phyloP scores from a whole-genome alignment of 2,113 vertebrate genomes.

The Pelobates fuscus region DNA sequence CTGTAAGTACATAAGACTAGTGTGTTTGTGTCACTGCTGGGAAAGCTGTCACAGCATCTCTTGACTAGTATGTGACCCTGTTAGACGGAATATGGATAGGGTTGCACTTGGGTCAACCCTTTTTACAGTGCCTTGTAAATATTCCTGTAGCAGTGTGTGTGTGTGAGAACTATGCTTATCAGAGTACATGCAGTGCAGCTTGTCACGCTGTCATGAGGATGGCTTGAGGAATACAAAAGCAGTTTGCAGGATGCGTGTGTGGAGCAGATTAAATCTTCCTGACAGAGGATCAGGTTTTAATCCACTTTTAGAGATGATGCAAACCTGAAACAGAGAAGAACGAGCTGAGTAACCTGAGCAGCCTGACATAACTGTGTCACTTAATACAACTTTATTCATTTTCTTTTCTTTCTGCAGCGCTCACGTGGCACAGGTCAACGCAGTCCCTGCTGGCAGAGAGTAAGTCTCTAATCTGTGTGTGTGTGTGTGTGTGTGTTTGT shows the following conservation, averaged over 20 bases:
- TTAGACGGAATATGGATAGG: no score
- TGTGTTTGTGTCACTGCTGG: neutral
- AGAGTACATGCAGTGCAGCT: neutral
- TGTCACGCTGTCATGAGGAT: conserved; percentile 27
- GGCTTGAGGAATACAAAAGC: conserved; percentile 19
- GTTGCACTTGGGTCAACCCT: no score
- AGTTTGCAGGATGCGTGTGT: neutral
- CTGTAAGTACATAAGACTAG: no score
- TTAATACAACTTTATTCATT: conserved; percentile 45
- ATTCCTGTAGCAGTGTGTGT: neutral
- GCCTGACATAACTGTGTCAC: conserved; percentile 3
- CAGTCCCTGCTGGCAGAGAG: conserved; percentile 78
- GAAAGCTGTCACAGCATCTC: no score
- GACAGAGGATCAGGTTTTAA: conserved; percentile 36
- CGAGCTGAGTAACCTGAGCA: neutral
- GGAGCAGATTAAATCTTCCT: conserved; percentile 29
- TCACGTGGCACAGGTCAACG: conserved; percentile 76
- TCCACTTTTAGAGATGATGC: conserved; percentile 32
- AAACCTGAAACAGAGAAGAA: neutral
- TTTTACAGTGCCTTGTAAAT: neutral
- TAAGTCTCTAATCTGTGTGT: conserved; percentile 67
- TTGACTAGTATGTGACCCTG: no score
- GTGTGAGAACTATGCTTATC: neutral
- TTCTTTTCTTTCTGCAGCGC: conserved; percentile 66
- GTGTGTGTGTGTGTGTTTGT: neutral